phyloP scores from a whole-genome alignment of 1,140 invertebrate genomes.

The Penaeus japonicus region DNA sequence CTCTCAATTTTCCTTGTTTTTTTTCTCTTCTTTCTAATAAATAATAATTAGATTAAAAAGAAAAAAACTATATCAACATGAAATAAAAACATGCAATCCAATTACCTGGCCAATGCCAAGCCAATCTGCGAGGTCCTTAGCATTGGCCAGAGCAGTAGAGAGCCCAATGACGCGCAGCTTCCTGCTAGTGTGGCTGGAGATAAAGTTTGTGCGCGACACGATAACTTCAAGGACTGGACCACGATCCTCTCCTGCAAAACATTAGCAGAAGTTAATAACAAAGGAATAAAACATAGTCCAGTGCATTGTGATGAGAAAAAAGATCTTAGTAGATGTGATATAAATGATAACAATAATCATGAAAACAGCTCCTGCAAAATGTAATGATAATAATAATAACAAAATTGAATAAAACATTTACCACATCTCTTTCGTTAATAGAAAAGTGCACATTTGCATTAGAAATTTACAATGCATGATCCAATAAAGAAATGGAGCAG shows the following conservation, averaged over 20 bases:
- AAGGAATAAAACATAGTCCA: not conserved
- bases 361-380: too few relatives aligned
- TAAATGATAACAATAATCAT: too few relatives aligned
- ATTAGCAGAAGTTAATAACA: not conserved
- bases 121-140: conserved; percentile 96
- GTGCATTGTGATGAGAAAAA: not conserved
- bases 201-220: conserved; percentile 85
- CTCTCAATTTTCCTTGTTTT: too few relatives aligned
- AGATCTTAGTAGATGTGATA: too few relatives aligned
- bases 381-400: too few relatives aligned
- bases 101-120: conserved; percentile 76
- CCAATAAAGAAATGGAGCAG: too few relatives aligned
- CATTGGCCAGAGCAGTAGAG: conserved; percentile 97
- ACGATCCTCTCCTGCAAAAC: conserved; percentile 69
- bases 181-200: conserved; percentile 81
- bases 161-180: conserved; percentile 89
- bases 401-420: too few relatives aligned
- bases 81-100: conserved; percentile 65
- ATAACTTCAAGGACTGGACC: conserved; percentile 75
- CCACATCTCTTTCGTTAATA: too few relatives aligned
- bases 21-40: too few relatives aligned
- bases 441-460: not conserved
- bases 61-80: not conserved
- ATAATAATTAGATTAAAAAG: too few relatives aligned
- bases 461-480: conserved; percentile 62